Base-by-base conservation (phyloP, 2,113 vertebrate species). In the Ceyx margarethae region DNA sequence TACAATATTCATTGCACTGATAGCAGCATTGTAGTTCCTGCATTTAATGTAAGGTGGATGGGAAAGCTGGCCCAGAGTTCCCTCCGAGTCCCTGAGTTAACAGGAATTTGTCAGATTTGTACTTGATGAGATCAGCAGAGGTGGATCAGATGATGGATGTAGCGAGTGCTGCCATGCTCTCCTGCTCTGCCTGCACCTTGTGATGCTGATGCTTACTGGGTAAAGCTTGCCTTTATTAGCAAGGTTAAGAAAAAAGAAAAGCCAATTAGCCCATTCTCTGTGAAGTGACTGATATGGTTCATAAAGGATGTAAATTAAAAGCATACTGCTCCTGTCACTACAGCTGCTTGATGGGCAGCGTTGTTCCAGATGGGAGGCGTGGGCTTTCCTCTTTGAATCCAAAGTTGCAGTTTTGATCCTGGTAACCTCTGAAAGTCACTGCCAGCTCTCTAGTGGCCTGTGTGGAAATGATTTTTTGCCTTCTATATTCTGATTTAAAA, bases 351-450 rank as follows among this genome's bases (percentile, higher is more conserved):
- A 4, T 5, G 64, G 11, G 87, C 75, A 48, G 22, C 11, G 6
- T 13, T 4, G 0, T 61, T 48, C 40, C 0, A 8, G 31, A 8
- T 19, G 21, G 61, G 43, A 83, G 65, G 11, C 15, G 5, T 4
- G 3, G 20, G 26, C 11, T 77, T 25, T 12, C 45, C 58, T 12
- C 25, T n/a, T 31, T 23, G 8, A 66, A 80, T 43, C 76, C 15
- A 5, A 15, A 51, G 42, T 43, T 61, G 50, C 17, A 16, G 28
- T 40, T 88, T 72, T 69, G 74, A 31, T 76, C 48, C 46, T 21
- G 57, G 35, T 79, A 48, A 54, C 46, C 54, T 64, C 74, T 66
- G 77, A 29, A n/a, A 69, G 74, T 74, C 66, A 6, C 43, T 66
- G 53, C 33, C 76, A 91, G 57, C 45, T 86, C 60, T 64, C 61